Conservation (phyloP, 2,797 vertebrate species). For the Carapus acus region DNA sequence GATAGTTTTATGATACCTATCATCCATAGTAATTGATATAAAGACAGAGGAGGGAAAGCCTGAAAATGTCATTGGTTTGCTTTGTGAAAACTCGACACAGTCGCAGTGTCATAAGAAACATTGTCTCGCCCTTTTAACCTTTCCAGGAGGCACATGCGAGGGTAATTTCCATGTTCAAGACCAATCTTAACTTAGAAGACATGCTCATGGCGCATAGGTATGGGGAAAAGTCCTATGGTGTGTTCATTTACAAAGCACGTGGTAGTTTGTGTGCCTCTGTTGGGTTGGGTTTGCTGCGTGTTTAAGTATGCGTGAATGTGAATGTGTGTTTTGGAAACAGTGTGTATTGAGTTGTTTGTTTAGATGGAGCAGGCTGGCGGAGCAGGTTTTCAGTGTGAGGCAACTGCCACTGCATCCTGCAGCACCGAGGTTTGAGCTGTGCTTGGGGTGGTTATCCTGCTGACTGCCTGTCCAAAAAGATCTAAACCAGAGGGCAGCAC, state of each 20-base stretch:
- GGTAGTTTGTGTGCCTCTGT: too few relatives aligned
- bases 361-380: neutral
- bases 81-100: neutral
- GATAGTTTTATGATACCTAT: conserved; percentile 5
- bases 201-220: conserved; percentile 4
- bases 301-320: neutral
- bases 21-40: neutral
- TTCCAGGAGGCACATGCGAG: conserved; percentile 21
- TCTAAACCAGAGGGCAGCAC: too few relatives aligned
- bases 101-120: neutral
- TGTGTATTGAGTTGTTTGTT: neutral
- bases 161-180: conserved; percentile 3
- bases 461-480: too few relatives aligned
- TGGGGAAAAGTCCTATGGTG: conserved; percentile 10
- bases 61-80: too few relatives aligned
- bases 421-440: too few relatives aligned
- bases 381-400: too few relatives aligned
- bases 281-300: too few relatives aligned
- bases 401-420: too few relatives aligned
- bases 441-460: too few relatives aligned
- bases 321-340: conserved; percentile 11
- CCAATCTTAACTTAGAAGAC: conserved; percentile 12
- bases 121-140: conserved; percentile 13
- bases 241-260: neutral
- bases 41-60: neutral